Base-by-base conservation (phyloP, 2,113 vertebrate species). In the Halichoeres trimaculatus region DNA sequence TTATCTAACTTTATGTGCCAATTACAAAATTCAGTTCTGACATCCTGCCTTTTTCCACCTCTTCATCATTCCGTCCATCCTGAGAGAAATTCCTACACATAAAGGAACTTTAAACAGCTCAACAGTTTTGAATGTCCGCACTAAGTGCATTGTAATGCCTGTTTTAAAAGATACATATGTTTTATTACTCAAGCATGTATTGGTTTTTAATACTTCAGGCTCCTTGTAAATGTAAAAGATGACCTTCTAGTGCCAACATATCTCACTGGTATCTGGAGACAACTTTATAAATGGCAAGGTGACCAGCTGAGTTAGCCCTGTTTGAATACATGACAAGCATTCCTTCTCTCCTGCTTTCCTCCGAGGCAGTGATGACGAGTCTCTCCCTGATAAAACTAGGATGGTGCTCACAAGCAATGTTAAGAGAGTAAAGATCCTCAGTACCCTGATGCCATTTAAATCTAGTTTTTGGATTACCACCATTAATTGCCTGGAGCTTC, bases 121-220 rank as follows among this genome's bases (percentile, higher is more conserved):
- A 89, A 88, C 86, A 86, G 89, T 93, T 91, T 88, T 93, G 92
- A 94, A 92, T 94, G 93, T 93, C 88, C 81, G 91, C 90, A 93
- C 91, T 90, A 94, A 94, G 92, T 94, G 93, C 91, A 93, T 93
- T 93, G 91, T 92, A 93, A 93, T 92, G 89, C 88, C 87, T 93
- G 93, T 93, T 93, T 90, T 78, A 86, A 79, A 82, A 63, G 90
- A 84, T 74, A 83, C 76, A 90, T 87, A 87, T 81, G 87, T 92
- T 91, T 93, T 92, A 92, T 86, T 92, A 93, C 85, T 90, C 88
- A 89, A 87, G 93, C 90, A 89, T 92, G 82, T 90, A 91, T 90
- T 63, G 78, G 84, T 91, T 91, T 91, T 87, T 89, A 90, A 89
- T 87, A 88, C 87, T 91, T 91, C 88, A 91, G 85, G 88, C 87